Percentiles rank a stretch among this genome's conserved stretches.
Evolutionary conservation across 2,888 invertebrate species (phyloP).

Genomic region (Eristalis tenax): DNA sequence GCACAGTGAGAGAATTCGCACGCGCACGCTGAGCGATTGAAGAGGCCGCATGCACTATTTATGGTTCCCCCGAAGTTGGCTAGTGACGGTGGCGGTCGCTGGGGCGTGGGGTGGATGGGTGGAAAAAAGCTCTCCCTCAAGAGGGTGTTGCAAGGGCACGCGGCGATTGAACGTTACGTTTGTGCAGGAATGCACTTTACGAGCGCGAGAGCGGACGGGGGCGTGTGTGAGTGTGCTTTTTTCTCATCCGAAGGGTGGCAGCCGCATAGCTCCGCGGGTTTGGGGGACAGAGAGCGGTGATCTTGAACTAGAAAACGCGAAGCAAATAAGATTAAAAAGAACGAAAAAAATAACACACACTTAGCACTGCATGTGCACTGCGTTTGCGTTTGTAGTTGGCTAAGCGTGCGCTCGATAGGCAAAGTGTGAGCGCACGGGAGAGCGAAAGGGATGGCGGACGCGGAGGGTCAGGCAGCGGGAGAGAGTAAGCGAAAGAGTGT

Average conservation of each 20-base stretch:
- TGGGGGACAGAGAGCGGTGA: constrained; percentile 46
- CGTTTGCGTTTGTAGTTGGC: constrained; percentile 65
- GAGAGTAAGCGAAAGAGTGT: constrained; percentile 40
- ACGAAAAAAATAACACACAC: constrained; percentile 22
- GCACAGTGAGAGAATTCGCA: constrained; percentile 14
- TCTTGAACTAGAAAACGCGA: constrained; percentile 70
- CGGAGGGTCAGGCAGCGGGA: neutral
- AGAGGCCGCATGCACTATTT: constrained; percentile 35
- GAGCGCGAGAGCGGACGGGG: constrained; percentile 5
- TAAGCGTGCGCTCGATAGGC: constrained; percentile 13
- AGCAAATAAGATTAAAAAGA: neutral
- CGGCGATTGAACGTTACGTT: constrained; percentile 26
- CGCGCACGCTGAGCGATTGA: neutral
- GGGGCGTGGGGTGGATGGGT: neutral
- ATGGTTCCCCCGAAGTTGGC: neutral
- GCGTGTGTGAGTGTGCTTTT: neutral
- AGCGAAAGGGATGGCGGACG: neutral
- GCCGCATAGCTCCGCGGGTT: constrained; percentile 11
- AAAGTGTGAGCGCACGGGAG: neutral
- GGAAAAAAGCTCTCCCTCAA: constrained; percentile 49
- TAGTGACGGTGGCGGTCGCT: neutral
- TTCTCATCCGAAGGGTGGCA: constrained; percentile 13
- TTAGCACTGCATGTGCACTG: constrained; percentile 51
- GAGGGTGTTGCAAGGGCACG: constrained; percentile 63
- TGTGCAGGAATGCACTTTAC: constrained; percentile 40